phyloP scores from a whole-genome alignment of 2,888 invertebrate species.

The Apotomis capreana region DNA sequence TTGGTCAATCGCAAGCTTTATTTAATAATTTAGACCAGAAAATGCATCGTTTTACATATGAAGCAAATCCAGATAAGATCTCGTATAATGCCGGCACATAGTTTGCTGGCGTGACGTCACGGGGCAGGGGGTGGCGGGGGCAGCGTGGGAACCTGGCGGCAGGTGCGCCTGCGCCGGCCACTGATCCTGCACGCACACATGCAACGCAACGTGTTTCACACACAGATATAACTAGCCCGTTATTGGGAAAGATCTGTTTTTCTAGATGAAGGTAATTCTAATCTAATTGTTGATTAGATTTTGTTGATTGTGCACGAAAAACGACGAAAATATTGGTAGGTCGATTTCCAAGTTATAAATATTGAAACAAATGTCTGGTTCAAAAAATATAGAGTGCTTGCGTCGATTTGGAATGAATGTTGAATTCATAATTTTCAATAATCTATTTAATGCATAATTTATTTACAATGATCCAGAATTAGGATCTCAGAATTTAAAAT shows the following conservation, averaged over 20 bases:
- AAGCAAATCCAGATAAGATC: slow-evolving; percentile 31
- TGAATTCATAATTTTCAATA: too few relatives aligned
- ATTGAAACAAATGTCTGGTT: too few relatives aligned
- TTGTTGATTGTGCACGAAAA: background rate
- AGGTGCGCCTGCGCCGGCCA: slow-evolving; percentile 82
- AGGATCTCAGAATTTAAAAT: too few relatives aligned
- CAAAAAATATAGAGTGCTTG: too few relatives aligned
- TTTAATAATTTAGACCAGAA: background rate
- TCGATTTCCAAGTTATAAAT: too few relatives aligned
- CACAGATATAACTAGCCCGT: slow-evolving; percentile 59
- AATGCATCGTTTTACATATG: background rate
- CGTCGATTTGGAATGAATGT: too few relatives aligned
- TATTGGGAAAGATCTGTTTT: slow-evolving; percentile 77
- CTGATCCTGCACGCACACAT: slow-evolving; percentile 80
- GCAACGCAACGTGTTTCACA: slow-evolving; percentile 47
- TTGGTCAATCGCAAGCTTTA: background rate
- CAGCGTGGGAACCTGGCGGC: slow-evolving; percentile 81
- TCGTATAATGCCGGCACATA: slow-evolving; percentile 51
- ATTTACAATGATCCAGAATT: too few relatives aligned
- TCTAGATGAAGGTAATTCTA: slow-evolving; percentile 44
- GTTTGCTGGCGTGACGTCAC: slow-evolving; percentile 76
- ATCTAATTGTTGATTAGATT: slow-evolving; percentile 12
- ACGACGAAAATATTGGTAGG: too few relatives aligned
- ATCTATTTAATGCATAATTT: too few relatives aligned
- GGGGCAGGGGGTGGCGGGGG: slow-evolving; percentile 57